A percentile compares a stretch with the other conserved stretches of the same genome.
Conservation (phyloP, 2,888 invertebrate species). For the Tetrapedia diversipes region DNA sequence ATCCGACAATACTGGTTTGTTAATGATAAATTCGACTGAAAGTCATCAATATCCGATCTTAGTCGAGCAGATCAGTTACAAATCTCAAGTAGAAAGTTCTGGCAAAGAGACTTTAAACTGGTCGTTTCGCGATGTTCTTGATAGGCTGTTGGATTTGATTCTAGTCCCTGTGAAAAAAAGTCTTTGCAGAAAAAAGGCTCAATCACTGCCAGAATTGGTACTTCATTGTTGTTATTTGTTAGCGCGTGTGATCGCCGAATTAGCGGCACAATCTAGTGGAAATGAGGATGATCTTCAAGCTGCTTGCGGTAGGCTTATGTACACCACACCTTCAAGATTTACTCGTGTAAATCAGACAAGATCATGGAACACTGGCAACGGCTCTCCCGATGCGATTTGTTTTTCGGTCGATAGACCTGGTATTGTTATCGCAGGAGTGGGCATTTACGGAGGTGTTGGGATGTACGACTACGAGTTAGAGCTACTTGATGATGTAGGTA, state of each 20-base stretch:
- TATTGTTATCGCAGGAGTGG: conserved; percentile 94
- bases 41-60: conserved; percentile 90
- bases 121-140: conserved; percentile 92
- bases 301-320: conserved; percentile 89
- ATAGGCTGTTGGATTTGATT: conserved; percentile 91
- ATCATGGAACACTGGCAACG: conserved; percentile 98
- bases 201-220: conserved; percentile 85
- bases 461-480: conserved; percentile 96
- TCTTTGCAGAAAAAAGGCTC: conserved; percentile 84
- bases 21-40: conserved; percentile 88
- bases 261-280: conserved; percentile 91
- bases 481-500: conserved; percentile 90
- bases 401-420: conserved; percentile 96
- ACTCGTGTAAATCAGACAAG: conserved; percentile 94
- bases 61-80: conserved; percentile 90
- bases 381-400: conserved; percentile 97
- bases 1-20: conserved; percentile 88
- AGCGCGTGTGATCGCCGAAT: conserved; percentile 93
- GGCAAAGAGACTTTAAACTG: conserved; percentile 83
- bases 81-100: conserved; percentile 84
- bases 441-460: conserved; percentile 94
- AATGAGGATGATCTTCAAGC: conserved; percentile 90
- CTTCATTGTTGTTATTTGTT: conserved; percentile 90
- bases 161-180: conserved; percentile 89
- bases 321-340: conserved; percentile 95